Base-by-base conservation (phyloP, 2,888 invertebrate genomes). In the Autographa pulchrina region DNA sequence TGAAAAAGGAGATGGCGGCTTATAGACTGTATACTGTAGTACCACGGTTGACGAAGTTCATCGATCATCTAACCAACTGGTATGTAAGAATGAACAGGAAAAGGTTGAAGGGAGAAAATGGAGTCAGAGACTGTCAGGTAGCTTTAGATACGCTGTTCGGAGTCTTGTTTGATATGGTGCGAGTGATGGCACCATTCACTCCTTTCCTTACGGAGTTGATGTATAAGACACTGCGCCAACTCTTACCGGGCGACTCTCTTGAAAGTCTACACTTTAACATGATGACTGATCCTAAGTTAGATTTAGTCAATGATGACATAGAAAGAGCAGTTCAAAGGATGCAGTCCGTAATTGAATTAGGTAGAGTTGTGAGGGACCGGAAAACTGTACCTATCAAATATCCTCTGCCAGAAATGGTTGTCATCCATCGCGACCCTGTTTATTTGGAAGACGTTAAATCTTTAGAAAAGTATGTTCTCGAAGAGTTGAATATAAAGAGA, bases 21-120 rank as follows among this genome's bases (percentile, higher is more conserved):
- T 99, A 99, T 91, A 97, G 98, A 68, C 95, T 99, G 67, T 99
- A 99, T 90, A 99, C 99, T 0, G 99, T 99, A 13, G 98, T 99
- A 13, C 99, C 99, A 0, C 96, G 98, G 68, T 95, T 99, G 58
- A 98, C 99, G 0, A 99, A 99, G 90, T 99, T 99, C 92, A 99
- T 99, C 81, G 99, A 99, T 89, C 98, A 99, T 89, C 96, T 99
- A 5, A 99, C 99, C 38, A 99, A 99, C 92, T 99, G 99, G 99
- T 99, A 99, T 91, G 99, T 99, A 41, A 96, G 99, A 77, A 98
- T 99, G 97, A 99, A 99, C 92, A 97, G 99, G 70, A 98, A 97
- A 85, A 96, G 99, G 65, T 97, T 99, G 74, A 99, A 99, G 96
- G 99, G 99, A 56, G 99, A 99, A 88, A 96, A 96, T 78, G 98